Conservation (phyloP, 2,888 invertebrate genomes). For the Papilio demoleus region DNA sequence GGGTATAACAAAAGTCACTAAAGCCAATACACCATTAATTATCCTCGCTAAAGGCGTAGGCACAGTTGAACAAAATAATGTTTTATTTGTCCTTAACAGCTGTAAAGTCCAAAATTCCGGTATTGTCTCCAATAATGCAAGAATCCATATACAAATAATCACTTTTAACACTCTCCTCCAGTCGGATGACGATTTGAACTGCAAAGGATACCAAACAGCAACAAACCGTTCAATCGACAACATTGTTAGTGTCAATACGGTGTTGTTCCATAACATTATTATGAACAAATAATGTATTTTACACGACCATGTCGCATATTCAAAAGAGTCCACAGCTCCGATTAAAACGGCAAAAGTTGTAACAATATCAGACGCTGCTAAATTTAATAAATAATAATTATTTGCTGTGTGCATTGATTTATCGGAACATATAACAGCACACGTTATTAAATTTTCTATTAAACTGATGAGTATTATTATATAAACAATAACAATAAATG, state of each 20-base stretch:
- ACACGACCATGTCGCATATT: constrained; percentile 42
- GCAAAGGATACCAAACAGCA: constrained; percentile 51
- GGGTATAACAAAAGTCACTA: constrained; percentile 51
- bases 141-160: constrained; percentile 47
- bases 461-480: constrained; percentile 14
- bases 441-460: constrained; percentile 51
- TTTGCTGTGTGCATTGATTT: constrained; percentile 40
- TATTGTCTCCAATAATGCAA: constrained; percentile 51
- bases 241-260: constrained; percentile 49
- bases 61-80: constrained; percentile 45
- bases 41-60: constrained; percentile 43
- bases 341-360: constrained; percentile 46
- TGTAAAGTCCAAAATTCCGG: constrained; percentile 48
- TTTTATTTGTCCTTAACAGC: constrained; percentile 45
- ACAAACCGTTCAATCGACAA: constrained; percentile 51
- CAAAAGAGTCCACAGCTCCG: constrained; percentile 43
- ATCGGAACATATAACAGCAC: constrained; percentile 48
- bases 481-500: constrained; percentile 41
- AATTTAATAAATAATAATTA: constrained; percentile 41
- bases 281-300: constrained; percentile 48
- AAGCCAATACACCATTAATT: constrained; percentile 43
- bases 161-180: constrained; percentile 48
- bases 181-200: constrained; percentile 40
- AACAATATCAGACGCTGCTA: constrained; percentile 40
- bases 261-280: constrained; percentile 48